Evolutionary conservation across 1,140 invertebrate species (phyloP), one percentile per base, ranked within the genome.

Genomic region (Leptinotarsa lineolata): DNA sequence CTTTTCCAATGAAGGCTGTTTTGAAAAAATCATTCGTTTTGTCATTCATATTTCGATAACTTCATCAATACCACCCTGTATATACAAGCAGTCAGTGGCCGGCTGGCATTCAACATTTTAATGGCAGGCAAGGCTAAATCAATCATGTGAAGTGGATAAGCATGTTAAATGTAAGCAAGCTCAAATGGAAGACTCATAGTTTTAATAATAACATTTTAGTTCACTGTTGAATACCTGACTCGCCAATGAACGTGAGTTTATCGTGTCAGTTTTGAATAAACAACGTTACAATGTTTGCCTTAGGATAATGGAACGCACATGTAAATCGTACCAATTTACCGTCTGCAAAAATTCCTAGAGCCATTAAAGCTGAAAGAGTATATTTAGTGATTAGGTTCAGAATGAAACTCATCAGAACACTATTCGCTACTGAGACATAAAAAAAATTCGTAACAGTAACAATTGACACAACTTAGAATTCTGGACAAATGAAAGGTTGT

Each of bases 81-180:
- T 18, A 54, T 5, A 54, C 12, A 15, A 54, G 48, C 48, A 54
- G 48, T 54, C 48, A 54, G n/a, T 54, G 48, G 48, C 48, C 48
- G 48, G 74, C 65, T 75, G 64, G 64, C 73, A 67, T 71, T 61
- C 54, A 69, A 63, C 69, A 68, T 72, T 46, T 65, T 72, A 66
- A 78, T 77, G 71, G 70, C 78, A 73, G 78, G 73, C 80, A 81
- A 81, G 80, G 80, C 76, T 79, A 72, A 75, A 81, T 80, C 76
- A 79, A 81, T 81, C 80, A 78, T 79, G 67, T 77, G 76, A 78
- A 81, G 80, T 81, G 80, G 78, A 81, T 80, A 79, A 79, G 79
- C 79, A 79, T 79, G 79, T 81, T 81, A 79, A 81, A 78, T 74
- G 73, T 78, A 78, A 77, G 72, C 77, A 78, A 74, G 78, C 74